phyloP scores from a whole-genome alignment of 2,113 vertebrate species.

The Ceyx margarethae region DNA sequence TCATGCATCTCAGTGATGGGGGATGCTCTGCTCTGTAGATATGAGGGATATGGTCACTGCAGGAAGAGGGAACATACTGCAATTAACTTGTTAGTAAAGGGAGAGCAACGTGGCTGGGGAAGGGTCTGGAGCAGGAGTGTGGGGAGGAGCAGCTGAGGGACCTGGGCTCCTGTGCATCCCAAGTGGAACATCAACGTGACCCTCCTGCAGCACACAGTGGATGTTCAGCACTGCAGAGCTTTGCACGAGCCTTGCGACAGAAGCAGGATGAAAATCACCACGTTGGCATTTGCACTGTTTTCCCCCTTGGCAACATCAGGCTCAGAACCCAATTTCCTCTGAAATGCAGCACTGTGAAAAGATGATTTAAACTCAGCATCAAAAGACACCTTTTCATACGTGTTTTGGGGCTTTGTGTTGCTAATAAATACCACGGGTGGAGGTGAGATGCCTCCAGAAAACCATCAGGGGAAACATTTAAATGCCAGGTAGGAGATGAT shows the following conservation, averaged over 20 bases:
- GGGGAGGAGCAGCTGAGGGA: too few species aligned
- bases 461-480: not conserved
- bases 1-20: accelerated
- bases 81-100: not conserved
- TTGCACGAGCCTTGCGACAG: accelerated
- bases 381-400: not conserved
- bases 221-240: not conserved
- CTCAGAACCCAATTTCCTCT: not conserved
- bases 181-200: not conserved
- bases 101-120: too few species aligned
- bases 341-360: not conserved
- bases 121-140: too few species aligned
- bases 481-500: not conserved
- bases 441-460: not conserved
- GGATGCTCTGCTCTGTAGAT: not conserved
- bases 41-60: not conserved
- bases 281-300: not conserved
- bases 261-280: not conserved
- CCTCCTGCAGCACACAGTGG: not conserved
- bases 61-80: not conserved
- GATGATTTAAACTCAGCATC: not conserved
- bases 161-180: not conserved
- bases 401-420: not conserved
- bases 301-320: not conserved
- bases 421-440: not conserved